phyloP scores from a whole-genome alignment of 2,113 vertebrate genomes.

The Ia io region DNA sequence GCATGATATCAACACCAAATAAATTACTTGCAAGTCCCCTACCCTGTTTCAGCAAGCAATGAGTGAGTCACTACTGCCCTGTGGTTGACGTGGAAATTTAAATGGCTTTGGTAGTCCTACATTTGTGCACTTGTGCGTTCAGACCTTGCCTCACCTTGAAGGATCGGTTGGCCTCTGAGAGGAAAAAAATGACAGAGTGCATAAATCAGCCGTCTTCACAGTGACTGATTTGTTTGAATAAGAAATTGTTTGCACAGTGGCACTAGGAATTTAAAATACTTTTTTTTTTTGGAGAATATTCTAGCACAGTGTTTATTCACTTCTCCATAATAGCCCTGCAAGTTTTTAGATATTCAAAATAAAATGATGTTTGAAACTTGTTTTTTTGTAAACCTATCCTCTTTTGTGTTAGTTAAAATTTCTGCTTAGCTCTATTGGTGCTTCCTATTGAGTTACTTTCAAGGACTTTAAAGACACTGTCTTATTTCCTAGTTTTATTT shows the following conservation, averaged over 20 bases:
- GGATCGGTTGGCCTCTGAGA: not conserved
- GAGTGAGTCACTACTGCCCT: not conserved
- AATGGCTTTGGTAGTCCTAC: not conserved
- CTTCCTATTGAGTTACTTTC: not conserved
- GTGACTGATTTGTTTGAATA: conserved; percentile 44
- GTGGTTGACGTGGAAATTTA: not conserved
- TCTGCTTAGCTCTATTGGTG: not conserved
- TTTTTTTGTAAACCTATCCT: not conserved
- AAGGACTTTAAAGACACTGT: not conserved
- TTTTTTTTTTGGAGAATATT: conserved; percentile 29
- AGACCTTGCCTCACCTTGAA: not conserved
- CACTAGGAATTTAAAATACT: not conserved
- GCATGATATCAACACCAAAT: not conserved
- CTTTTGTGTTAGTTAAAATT: conserved; percentile 37
- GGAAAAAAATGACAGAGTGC: not conserved
- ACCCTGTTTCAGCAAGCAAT: not conserved
- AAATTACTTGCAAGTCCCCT: not conserved
- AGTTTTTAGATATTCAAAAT: conserved; percentile 27
- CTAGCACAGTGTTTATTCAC: not conserved
- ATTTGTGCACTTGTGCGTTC: not conserved
- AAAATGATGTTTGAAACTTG: not conserved
- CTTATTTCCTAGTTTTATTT: not conserved
- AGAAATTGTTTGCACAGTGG: not conserved
- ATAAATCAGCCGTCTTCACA: not conserved
- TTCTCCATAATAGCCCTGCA: not conserved